Evolutionary conservation across 2,113 vertebrate species (phyloP).

Genomic region (Megaceryle maxima): DNA sequence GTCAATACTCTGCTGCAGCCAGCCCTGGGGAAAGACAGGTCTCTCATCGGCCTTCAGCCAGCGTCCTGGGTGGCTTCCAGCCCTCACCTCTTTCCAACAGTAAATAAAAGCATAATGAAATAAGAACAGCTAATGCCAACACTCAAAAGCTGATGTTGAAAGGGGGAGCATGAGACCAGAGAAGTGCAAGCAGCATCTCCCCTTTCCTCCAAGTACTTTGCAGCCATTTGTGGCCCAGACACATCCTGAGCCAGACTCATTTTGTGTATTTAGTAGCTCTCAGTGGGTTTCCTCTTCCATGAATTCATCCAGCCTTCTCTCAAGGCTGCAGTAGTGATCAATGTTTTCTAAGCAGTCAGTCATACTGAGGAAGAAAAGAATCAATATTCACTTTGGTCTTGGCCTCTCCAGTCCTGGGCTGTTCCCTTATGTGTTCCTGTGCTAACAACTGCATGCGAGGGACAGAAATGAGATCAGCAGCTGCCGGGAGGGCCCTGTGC

Average conservation of each 20-base stretch:
- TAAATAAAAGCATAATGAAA: slow-evolving; percentile 5
- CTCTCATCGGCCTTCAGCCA: neutral
- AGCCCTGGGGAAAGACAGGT: neutral
- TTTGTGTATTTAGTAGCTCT: neutral
- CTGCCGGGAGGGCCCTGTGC: neutral
- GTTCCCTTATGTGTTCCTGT: neutral
- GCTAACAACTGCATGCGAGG: neutral
- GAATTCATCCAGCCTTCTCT: neutral
- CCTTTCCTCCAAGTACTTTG: neutral
- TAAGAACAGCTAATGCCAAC: neutral
- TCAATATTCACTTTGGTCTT: neutral
- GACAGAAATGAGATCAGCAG: neutral
- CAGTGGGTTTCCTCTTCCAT: neutral
- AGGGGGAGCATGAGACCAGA: neutral
- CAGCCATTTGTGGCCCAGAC: neutral
- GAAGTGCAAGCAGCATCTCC: neutral
- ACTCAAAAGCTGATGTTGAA: neutral
- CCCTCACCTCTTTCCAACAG: neutral
- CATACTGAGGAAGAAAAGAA: neutral
- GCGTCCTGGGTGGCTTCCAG: neutral
- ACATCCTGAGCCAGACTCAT: neutral
- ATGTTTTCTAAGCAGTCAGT: neutral
- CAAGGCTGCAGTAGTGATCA: neutral
- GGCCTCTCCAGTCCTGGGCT: neutral
- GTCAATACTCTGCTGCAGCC: neutral